Evolutionary conservation across 2,797 vertebrate genomes (phyloP).

Genomic region (Myotis findleyi): DNA sequence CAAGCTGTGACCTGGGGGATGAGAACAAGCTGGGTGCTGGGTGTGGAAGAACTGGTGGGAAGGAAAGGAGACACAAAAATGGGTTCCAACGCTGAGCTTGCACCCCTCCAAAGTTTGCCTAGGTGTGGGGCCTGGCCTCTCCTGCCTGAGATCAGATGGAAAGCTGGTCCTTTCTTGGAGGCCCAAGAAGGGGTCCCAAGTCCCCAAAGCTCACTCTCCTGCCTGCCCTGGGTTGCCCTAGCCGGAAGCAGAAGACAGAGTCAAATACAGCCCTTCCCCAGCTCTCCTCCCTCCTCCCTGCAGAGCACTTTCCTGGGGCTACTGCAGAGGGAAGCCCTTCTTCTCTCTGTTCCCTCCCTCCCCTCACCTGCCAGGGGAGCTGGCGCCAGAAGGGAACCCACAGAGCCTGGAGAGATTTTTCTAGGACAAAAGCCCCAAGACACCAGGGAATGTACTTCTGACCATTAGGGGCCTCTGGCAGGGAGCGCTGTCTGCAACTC

Average conservation of each 20-base stretch:
- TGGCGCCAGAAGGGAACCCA: slow-evolving; percentile 63
- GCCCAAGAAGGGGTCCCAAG: background rate
- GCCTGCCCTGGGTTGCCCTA: background rate
- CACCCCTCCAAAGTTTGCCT: background rate
- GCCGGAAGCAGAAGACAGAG: background rate
- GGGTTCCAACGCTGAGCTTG: background rate
- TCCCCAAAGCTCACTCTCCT: background rate
- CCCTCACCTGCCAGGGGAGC: slow-evolving; percentile 22
- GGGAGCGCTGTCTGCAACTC: slow-evolving; percentile 38
- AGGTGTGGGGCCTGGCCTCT: background rate
- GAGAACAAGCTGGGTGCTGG: background rate
- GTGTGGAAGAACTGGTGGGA: background rate
- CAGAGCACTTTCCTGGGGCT: background rate
- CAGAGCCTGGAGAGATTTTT: slow-evolving; percentile 47
- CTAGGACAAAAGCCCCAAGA: slow-evolving; percentile 55
- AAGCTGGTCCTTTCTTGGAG: background rate
- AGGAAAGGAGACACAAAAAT: background rate
- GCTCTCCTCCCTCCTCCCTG: background rate
- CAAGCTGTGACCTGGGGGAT: background rate
- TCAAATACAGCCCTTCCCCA: background rate
- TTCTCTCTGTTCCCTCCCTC: background rate
- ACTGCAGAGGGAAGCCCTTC: background rate
- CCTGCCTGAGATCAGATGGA: background rate
- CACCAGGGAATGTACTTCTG: slow-evolving; percentile 19
- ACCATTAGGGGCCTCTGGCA: slow-evolving; percentile 63